phyloP scores from a whole-genome alignment of 1,140 invertebrate genomes.

The Fopius arisanus region DNA sequence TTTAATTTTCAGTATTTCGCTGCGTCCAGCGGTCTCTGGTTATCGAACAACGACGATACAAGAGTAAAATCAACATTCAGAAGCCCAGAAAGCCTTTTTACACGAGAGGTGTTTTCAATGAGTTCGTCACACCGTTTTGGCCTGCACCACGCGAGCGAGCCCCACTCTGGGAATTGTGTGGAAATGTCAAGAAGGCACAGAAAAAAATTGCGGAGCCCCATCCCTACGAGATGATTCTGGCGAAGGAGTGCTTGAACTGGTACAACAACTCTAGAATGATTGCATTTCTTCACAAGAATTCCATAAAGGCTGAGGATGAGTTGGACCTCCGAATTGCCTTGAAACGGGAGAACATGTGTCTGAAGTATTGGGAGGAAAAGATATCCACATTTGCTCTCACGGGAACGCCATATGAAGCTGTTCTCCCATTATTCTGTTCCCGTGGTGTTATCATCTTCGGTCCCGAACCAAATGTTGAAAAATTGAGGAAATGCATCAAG shows the following conservation, averaged over 20 bases:
- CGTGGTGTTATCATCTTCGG: constrained; percentile 72
- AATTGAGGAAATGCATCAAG: constrained; percentile 69
- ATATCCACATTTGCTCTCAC: constrained; percentile 69
- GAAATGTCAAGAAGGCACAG: constrained; percentile 28
- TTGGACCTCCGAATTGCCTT: constrained; percentile 70
- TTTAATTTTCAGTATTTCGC: constrained; percentile 51
- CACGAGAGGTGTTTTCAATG: constrained; percentile 69
- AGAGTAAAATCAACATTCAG: constrained; percentile 78
- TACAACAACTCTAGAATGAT: constrained; percentile 76
- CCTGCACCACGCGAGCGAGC: constrained; percentile 53
- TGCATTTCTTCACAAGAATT: constrained; percentile 75
- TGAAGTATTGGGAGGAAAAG: constrained; percentile 69
- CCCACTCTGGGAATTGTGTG: constrained; percentile 51
- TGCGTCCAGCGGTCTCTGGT: constrained; percentile 48
- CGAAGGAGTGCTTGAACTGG: constrained; percentile 73
- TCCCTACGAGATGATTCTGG: constrained; percentile 75
- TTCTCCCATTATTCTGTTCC: constrained; percentile 67
- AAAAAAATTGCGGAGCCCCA: constrained; percentile 59
- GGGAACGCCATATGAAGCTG: constrained; percentile 69
- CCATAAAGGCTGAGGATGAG: constrained; percentile 68
- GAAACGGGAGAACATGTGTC: constrained; percentile 71
- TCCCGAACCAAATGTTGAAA: constrained; percentile 66
- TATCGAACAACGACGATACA: constrained; percentile 70
- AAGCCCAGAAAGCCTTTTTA: constrained; percentile 74
- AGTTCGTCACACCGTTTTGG: constrained; percentile 70